Conservation (phyloP, 2,113 vertebrate species). For the Papio anubis region DNA sequence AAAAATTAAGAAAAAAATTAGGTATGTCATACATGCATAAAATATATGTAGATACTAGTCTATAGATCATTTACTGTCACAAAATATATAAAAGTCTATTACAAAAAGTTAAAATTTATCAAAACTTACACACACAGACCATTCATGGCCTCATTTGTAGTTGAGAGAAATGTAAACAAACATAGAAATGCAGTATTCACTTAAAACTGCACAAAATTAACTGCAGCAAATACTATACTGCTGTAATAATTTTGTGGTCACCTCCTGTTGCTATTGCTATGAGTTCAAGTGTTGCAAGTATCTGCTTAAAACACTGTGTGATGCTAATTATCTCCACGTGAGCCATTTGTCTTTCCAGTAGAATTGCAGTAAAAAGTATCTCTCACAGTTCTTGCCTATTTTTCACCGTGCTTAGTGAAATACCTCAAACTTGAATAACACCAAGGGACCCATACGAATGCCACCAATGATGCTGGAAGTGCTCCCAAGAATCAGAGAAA, state of each 20-base stretch:
- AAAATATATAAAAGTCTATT: not conserved
- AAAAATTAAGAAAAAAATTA: not conserved
- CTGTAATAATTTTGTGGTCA: not conserved
- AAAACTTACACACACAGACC: not conserved
- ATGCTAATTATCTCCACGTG: not conserved
- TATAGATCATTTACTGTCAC: not conserved
- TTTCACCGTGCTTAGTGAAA: not conserved
- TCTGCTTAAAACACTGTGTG: not conserved
- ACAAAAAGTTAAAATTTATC: not conserved
- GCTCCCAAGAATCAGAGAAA: not conserved
- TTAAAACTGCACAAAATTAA: not conserved
- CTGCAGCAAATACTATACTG: not conserved
- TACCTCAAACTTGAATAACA: not conserved
- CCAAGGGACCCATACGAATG: not conserved
- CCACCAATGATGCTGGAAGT: not conserved
- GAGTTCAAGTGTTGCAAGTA: not conserved
- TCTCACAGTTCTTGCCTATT: not conserved
- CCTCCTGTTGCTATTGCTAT: not conserved
- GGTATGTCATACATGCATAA: not conserved
- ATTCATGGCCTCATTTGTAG: not conserved
- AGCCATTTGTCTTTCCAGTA: not conserved
- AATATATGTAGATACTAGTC: not conserved
- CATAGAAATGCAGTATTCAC: not conserved
- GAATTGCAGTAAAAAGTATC: not conserved
- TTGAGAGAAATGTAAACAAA: not conserved